Base-by-base conservation (phyloP, 2,113 vertebrate genomes). In the Aix galericulata region DNA sequence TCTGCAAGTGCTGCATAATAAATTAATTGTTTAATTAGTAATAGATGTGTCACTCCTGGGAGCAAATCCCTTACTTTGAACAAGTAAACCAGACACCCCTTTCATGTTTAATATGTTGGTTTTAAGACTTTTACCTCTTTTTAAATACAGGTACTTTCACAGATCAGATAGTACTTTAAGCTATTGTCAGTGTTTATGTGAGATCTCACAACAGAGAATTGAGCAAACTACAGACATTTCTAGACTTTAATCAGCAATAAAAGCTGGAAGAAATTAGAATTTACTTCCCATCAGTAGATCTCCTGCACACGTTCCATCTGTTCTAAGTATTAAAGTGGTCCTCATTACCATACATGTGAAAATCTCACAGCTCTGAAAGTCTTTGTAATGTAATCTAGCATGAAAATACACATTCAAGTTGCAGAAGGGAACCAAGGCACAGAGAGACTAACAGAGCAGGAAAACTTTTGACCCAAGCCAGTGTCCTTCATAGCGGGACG, bases 161-260 rank as follows among this genome's bases (percentile, higher is more conserved):
- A 98, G 97, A 98, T 98, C 98, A 98, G 95, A 97, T 98, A 97
- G 97, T 97, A 96, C 96, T 97, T 96, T 97, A 97, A 98, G 98
- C 97, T 97, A 97, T 97, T 98, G 97, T 98, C 97, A 97, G 94
- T 96, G 97, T 97, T 98, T 97, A 95, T 95, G 88, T 97, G 98
- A 98, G 97, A 98, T 97, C 96, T 98, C 97, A 97, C 97, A 95
- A 96, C 96, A 96, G 91, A 92, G 97, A 95, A 86, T 82, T 88
- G 96, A 88, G 97, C 89, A 95, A 97, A 96, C 96, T 96, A 79
- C 96, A 97, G 98, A 97, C 96, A 93, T 96, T 96, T 96, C 92
- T 87, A 85, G 73, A 93, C 98, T 98, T 98, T 97, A 98, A 98
- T 98, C 97, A 98, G 96, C 95, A 96, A 93, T 46, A 92, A 95